Evolutionary conservation across 2,797 vertebrate species (phyloP), one percentile per base, ranked within the genome.

Genomic region (Myotis vivesi): DNA sequence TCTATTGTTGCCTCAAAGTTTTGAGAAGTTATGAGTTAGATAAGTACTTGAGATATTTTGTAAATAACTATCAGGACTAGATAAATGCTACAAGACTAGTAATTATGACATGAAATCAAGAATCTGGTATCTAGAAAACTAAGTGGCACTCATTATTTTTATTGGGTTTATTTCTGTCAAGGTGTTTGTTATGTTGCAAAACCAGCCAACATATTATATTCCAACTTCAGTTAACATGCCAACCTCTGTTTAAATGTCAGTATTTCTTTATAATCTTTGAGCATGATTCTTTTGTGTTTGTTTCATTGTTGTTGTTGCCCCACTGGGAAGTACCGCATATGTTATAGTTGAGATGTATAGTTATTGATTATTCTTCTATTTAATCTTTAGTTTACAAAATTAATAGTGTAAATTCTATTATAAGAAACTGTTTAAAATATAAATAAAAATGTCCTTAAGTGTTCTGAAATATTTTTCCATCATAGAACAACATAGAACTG

Each of bases 381-480:
- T 73, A 59, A 87, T 20, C 11, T 87, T 90, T 44, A 49, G 62
- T 73, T 95, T 72, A 72, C 16, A 71, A 92, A 95, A 82, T 59
- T 71, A 92, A 80, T 51, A 81, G 51, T 17, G 17, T 76, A 93
- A 79, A 46, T 33, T 30, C 3, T 59, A 75, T 62, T 82, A 44
- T 4, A 83, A 92, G 23, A 87, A 92, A 85, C 38, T 82, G 17
- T 71, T 86, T 81, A 91, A 90, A 76, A 87, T 89, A 73, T 51
- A 83, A 89, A 71, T 57, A 41, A 80, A 86, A 57, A 17, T 20
- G 2, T 10, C 20, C 80, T 75, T 38, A 87, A 59, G 30, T 53
- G 3, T 86, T 72, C 73, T 82, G 36, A 76, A 89, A 73, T 77
- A 53, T 72, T 91, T 89, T 66, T 49, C 33, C 15, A 69, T 68